Conservation (phyloP, 2,888 invertebrate species). For the Pseudanteris insignis region DNA sequence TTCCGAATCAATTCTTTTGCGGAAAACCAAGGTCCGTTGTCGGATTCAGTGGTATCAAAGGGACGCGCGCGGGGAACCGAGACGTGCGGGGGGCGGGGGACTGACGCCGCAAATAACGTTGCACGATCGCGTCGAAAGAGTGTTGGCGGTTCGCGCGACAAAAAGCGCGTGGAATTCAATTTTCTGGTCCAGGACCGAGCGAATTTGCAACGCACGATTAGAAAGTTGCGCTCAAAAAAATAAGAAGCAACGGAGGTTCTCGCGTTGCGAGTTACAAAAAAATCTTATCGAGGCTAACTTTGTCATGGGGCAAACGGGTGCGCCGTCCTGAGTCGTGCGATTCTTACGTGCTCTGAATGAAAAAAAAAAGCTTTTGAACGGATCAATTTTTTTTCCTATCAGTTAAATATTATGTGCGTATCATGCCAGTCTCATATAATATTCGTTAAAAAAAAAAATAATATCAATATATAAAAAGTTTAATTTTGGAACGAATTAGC, state of each 20-base stretch:
- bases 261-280: conserved; percentile 6
- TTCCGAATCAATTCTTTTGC: conserved; percentile 29
- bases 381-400: neutral
- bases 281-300: conserved; percentile 18
- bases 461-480: no score
- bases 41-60: conserved; percentile 16
- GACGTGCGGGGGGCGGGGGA: conserved; percentile 1
- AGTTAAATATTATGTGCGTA: no score
- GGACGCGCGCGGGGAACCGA: neutral
- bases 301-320: conserved; percentile 16
- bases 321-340: conserved; percentile 5
- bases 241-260: conserved; percentile 2
- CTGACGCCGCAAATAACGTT: conserved; percentile 29
- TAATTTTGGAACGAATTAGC: no score
- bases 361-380: neutral
- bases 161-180: conserved; percentile 28
- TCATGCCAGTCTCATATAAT: no score
- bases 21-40: conserved; percentile 33
- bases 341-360: neutral
- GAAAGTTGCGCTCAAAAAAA: conserved; percentile 14
- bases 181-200: conserved; percentile 30
- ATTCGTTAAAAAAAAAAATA: no score
- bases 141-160: conserved; percentile 21
- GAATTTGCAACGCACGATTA: conserved; percentile 30
- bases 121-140: conserved; percentile 27